Evolutionary conservation across 2,113 vertebrate species (phyloP).

Genomic region (Capricornis sumatraensis): DNA sequence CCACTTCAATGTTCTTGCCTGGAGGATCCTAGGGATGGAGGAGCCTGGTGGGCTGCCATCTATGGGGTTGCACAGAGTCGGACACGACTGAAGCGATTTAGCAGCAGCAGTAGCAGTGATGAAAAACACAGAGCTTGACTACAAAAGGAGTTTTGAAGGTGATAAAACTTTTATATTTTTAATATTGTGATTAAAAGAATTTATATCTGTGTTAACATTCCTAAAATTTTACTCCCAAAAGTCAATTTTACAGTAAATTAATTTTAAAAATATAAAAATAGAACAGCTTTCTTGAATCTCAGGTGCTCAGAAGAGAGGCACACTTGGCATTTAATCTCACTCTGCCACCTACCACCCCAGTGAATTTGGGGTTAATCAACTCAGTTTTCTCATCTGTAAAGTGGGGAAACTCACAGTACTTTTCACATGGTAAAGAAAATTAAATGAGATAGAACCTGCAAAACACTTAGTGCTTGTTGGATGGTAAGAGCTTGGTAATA

Average conservation of each 20-base stretch:
- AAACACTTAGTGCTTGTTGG: not conserved
- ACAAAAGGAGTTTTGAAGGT: not conserved
- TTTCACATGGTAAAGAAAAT: not conserved
- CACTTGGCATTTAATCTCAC: not conserved
- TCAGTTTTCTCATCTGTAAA: not conserved
- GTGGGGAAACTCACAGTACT: not conserved
- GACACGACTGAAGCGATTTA: too few species aligned
- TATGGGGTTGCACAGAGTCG: accelerated
- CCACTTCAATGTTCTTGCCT: too few species aligned
- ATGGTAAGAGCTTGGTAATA: not conserved
- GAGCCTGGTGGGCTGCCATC: accelerated
- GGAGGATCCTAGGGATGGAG: too few species aligned
- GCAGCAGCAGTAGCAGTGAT: not conserved
- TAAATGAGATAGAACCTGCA: not conserved
- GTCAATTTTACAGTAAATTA: not conserved
- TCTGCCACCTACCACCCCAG: not conserved
- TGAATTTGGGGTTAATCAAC: not conserved
- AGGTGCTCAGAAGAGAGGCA: not conserved
- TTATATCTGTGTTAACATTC: not conserved
- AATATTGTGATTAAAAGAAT: not conserved
- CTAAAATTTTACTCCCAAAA: not conserved
- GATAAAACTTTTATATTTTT: not conserved
- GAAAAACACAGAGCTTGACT: not conserved
- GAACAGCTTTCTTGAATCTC: not conserved
- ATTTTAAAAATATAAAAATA: not conserved